These are phyloP conservation scores for Drosophila paracracens DNA, from an alignment of 2,888 invertebrate species.

Conservation along the genomic window DNA sequence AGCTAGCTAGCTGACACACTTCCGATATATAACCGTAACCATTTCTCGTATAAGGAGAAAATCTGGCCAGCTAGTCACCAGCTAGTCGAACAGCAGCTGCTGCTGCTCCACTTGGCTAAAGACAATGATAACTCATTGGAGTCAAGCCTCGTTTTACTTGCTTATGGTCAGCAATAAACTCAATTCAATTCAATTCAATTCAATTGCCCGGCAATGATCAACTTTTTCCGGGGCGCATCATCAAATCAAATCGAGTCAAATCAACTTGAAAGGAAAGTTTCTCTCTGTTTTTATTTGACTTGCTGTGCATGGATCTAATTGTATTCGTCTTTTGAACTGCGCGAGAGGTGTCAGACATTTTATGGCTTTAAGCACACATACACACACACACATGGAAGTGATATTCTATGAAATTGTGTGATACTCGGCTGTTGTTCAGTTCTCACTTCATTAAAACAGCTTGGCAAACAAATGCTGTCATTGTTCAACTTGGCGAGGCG, in stretches of 20 bases:
- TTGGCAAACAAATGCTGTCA: conserved; percentile 28
- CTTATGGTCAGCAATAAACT: conserved; percentile 60
- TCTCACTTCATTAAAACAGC: conserved; percentile 23
- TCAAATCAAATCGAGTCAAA: conserved; percentile 65
- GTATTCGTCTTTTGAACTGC: conserved; percentile 32
- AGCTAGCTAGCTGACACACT: conserved; percentile 65
- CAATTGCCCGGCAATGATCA: conserved; percentile 61
- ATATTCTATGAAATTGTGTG: conserved; percentile 16
- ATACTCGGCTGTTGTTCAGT: conserved; percentile 18
- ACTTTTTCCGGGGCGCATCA: conserved; percentile 61
- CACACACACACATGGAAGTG: conserved; percentile 2
- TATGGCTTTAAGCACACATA: conserved; percentile 40
- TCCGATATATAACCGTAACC: conserved; percentile 67
- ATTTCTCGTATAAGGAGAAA: conserved; percentile 61
- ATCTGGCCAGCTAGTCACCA: conserved; percentile 40
- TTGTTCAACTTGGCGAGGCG: conserved; percentile 26
- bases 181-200: conserved; percentile 66
- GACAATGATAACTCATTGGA: conserved; percentile 73
- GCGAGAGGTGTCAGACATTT: conserved; percentile 66
- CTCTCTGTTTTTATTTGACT: conserved; percentile 26
- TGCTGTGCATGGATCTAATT: conserved; percentile 49
- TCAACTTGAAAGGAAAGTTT: conserved; percentile 63
- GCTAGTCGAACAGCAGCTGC: conserved; percentile 10
- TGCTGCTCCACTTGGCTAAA: conserved; percentile 68
- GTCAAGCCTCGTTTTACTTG: conserved; percentile 25